A percentile compares a stretch with the other conserved stretches of the same genome.
phyloP scores from a whole-genome alignment of 53 echinoderm and acorn worm genomes.

The Echinarachnius parma region DNA sequence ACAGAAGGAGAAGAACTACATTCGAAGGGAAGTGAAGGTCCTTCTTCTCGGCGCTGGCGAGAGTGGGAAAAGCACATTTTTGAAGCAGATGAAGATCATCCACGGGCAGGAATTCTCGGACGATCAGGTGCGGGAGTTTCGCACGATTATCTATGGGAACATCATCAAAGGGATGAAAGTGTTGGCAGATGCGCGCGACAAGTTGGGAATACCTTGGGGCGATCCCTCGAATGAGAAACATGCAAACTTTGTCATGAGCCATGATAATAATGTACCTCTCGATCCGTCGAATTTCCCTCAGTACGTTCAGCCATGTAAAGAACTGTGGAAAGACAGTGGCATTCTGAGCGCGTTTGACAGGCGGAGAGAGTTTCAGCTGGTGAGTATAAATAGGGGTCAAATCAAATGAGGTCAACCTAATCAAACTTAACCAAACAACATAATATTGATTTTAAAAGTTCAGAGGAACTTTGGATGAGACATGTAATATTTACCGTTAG shows the following conservation, averaged over 20 bases:
- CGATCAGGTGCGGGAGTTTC: constrained; percentile 81
- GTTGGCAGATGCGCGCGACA: constrained; percentile 86
- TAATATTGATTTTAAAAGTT: no score
- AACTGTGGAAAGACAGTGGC: constrained; percentile 86
- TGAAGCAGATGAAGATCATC: constrained; percentile 99
- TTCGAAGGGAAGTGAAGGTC: constrained; percentile 88
- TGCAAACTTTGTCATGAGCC: constrained; percentile 72
- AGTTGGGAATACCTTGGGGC: constrained; percentile 93
- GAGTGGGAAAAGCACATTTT: constrained; percentile 98
- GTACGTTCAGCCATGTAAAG: constrained; percentile 76
- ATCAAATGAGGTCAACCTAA: no score
- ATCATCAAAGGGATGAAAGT: constrained; percentile 99
- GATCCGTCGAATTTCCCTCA: constrained; percentile 73
- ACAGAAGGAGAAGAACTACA: constrained; percentile 74
- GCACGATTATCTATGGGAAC: constrained; percentile 91
- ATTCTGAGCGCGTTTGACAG: constrained; percentile 92
- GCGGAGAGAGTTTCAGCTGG: constrained; percentile 95
- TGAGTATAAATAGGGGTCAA: no score
- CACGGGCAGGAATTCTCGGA: constrained; percentile 90
- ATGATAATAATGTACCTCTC: constrained; percentile 60
- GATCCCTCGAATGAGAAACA: constrained; percentile 68
- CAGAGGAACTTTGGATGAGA: no score
- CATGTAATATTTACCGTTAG: no score
- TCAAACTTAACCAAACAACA: no score
- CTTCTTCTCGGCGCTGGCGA: constrained; percentile 93